A percentile compares a stretch with the other conserved stretches of the same genome.
phyloP scores from a whole-genome alignment of 1,140 invertebrate genomes.

The Drosophila rufa region DNA sequence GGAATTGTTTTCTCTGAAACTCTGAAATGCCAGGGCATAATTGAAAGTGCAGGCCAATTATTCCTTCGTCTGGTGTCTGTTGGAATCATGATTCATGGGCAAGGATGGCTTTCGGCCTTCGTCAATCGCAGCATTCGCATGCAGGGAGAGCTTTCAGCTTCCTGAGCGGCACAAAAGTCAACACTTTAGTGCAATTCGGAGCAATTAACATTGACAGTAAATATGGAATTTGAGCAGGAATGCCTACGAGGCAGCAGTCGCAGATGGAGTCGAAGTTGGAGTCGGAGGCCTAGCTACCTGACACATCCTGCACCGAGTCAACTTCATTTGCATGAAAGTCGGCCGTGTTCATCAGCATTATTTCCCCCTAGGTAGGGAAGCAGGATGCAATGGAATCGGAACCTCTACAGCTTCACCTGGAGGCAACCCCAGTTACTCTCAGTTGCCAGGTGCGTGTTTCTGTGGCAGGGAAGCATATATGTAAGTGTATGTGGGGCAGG shows the following conservation, averaged over 20 bases:
- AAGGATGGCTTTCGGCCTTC: background rate
- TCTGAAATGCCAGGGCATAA: slow-evolving; percentile 26
- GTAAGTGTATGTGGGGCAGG: background rate
- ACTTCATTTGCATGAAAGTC: slow-evolving; percentile 70
- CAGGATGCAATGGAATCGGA: slow-evolving; percentile 51
- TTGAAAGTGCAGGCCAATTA: slow-evolving; percentile 40
- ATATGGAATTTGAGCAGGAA: slow-evolving; percentile 80
- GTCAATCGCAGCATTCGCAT: slow-evolving; percentile 51
- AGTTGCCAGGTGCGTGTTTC: slow-evolving; percentile 52
- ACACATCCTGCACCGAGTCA: slow-evolving; percentile 66
- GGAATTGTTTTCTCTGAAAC: background rate
- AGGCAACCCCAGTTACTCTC: slow-evolving; percentile 54
- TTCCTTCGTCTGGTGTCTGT: background rate
- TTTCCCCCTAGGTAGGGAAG: slow-evolving; percentile 36
- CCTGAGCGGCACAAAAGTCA: slow-evolving; percentile 73
- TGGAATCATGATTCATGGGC: slow-evolving; percentile 27
- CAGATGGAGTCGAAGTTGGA: background rate
- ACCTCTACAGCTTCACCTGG: slow-evolving; percentile 5
- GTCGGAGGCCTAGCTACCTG: slow-evolving; percentile 2
- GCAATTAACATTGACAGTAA: slow-evolving; percentile 82
- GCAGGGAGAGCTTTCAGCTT: slow-evolving; percentile 60
- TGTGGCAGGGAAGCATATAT: background rate
- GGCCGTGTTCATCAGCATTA: slow-evolving; percentile 56
- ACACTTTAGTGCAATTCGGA: slow-evolving; percentile 78
- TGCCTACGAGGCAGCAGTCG: slow-evolving; percentile 65